Evolutionary conservation across 2,888 invertebrate genomes (phyloP).

Genomic region (Dascillus cervinus): DNA sequence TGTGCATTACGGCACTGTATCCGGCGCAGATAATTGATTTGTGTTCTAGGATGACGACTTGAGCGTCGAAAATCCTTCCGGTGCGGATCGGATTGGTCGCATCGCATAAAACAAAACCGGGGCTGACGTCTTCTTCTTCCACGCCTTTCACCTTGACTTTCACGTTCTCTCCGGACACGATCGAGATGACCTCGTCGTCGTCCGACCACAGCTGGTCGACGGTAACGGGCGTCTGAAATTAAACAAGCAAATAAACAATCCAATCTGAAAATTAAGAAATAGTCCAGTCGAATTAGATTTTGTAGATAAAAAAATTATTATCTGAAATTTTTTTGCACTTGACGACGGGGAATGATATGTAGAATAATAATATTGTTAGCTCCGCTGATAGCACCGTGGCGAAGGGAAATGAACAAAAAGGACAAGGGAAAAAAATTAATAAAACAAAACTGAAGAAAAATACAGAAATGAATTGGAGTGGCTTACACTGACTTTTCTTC

Average conservation of each 20-base stretch:
- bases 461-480: no score
- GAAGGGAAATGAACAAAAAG: no score
- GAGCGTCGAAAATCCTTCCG: conserved; percentile 92
- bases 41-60: conserved; percentile 97
- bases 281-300: no score
- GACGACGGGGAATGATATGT: no score
- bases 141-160: conserved; percentile 98
- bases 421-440: no score
- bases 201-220: conserved; percentile 96
- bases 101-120: conserved; percentile 97
- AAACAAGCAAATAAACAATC: conserved; percentile 2
- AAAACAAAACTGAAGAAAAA: no score
- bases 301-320: no score
- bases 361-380: no score
- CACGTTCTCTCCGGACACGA: conserved; percentile 95
- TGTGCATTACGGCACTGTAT: conserved; percentile 98
- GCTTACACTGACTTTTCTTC: no score
- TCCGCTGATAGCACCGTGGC: no score
- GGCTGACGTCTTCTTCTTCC: conserved; percentile 97
- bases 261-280: no score
- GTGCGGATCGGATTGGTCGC: conserved; percentile 88
- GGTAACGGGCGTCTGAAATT: conserved; percentile 73
- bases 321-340: no score
- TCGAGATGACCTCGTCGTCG: conserved; percentile 92
- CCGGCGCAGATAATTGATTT: conserved; percentile 99